Base-by-base conservation (phyloP, 2,888 invertebrate genomes). In the Callimorpha dominula region DNA sequence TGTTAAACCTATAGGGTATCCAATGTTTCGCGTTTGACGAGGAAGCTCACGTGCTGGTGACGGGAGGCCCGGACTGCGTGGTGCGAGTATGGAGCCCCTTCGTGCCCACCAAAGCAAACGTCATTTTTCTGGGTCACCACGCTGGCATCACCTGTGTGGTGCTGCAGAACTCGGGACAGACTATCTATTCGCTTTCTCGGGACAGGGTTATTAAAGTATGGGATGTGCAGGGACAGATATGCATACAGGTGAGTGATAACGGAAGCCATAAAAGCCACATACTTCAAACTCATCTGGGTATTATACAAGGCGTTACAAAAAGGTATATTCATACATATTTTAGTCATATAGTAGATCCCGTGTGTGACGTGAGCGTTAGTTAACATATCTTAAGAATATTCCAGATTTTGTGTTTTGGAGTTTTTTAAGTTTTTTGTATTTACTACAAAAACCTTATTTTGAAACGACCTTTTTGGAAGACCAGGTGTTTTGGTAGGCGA, bases 81-180 rank as follows among this genome's bases (percentile, higher is more conserved):
- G 96, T 98, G 46, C 96, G 98, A 57, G 94, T 98, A 70, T 98
- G 98, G 98, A 98, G 97, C 91, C 97, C 98, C 0, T 98, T 97
- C 88, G 97, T 97, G n/a, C 96, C 97, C 1, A 92, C 94, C 68
- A 97, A 97, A 85, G 96, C 97, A 0, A 97, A 94, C 64, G 96
- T 96, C 14, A 91, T 96, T 17, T 94, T 98, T 54, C 71, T 83
- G 54, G 98, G 98, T 0, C 98, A 98, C 89, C 97, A 97, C 85
- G 96, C 97, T 1, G 96, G 97, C 15, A 96, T 98, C 79, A 96
- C 96, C 31, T 96, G 96, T 70, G 90, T 98, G 63, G 95, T 97
- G 77, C 94, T 98, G 72, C 97, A 98, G 92, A 96, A 97, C 77
- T 89, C 90, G 20, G 97, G 97, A 8, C 96, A 96, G 79, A 96